These are phyloP conservation scores for Prietella phreatophila DNA, from an alignment of 2,113 vertebrate species.

Conservation along the genomic window DNA sequence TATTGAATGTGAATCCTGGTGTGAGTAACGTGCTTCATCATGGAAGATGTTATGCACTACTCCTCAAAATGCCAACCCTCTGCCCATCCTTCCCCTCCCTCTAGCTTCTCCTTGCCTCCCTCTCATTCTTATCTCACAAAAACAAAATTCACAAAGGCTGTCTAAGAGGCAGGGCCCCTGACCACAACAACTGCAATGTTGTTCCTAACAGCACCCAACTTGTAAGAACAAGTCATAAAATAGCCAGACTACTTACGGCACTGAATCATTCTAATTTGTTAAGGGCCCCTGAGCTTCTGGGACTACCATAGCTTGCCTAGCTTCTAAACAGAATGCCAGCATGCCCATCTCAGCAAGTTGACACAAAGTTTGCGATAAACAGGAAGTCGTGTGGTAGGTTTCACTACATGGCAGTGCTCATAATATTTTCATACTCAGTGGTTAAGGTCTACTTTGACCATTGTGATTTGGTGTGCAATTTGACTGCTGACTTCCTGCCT, in stretches of 20 bases:
- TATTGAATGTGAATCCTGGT: neutral
- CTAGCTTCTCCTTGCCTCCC: constrained; percentile 27
- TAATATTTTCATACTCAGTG: neutral
- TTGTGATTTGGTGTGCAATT: neutral
- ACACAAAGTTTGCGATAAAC: constrained; percentile 1
- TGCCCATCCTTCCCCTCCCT: constrained; percentile 22
- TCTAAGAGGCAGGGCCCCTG: constrained; percentile 37
- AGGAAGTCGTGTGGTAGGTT: neutral
- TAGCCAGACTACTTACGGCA: constrained; percentile 3
- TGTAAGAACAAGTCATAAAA: constrained; percentile 13
- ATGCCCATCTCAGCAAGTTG: neutral
- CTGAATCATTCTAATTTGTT: constrained; percentile 11
- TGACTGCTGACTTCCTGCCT: neutral
- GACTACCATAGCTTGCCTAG: neutral
- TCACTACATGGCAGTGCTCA: neutral
- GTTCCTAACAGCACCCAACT: constrained; percentile 11
- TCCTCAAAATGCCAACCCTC: constrained; percentile 41
- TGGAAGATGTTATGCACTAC: constrained; percentile 31
- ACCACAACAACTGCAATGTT: constrained; percentile 50
- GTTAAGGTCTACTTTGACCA: neutral
- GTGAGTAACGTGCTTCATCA: constrained; percentile 7
- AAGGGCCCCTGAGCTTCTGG: neutral
- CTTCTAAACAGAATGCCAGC: constrained; percentile 4
- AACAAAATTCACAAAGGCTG: constrained; percentile 52
- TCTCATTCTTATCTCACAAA: constrained; percentile 52